Percentiles rank a stretch among this genome's conserved stretches.
Conservation (phyloP, 2,797 vertebrate genomes). For the Pelobates cultripes region DNA sequence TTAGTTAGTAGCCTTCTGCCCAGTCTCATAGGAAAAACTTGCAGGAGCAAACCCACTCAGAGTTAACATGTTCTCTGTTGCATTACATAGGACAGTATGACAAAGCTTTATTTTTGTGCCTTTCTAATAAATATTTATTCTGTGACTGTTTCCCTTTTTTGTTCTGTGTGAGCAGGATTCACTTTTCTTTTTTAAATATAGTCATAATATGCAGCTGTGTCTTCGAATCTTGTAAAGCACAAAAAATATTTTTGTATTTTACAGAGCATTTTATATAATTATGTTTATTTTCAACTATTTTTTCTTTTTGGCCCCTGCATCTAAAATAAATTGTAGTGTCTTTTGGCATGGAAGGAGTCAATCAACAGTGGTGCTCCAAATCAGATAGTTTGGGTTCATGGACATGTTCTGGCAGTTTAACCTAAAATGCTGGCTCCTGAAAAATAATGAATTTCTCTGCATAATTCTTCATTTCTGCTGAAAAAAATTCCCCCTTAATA, state of each 20-base stretch:
- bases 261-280: not conserved
- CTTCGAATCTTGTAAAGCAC: not conserved
- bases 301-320: not conserved
- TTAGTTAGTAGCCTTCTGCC: not conserved
- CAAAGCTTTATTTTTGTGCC: slow-evolving; percentile 33
- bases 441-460: not conserved
- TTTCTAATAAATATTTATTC: slow-evolving; percentile 52
- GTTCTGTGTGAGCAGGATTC: not conserved
- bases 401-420: not conserved
- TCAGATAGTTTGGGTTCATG: not conserved
- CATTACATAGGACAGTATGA: not conserved
- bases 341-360: too few species aligned
- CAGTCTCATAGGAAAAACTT: not conserved
- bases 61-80: not conserved
- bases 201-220: not conserved
- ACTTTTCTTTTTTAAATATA: not conserved
- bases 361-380: not conserved
- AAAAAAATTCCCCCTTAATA: not conserved
- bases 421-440: not conserved
- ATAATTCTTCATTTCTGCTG: not conserved
- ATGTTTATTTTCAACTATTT: not conserved
- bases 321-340: not conserved
- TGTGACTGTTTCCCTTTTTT: not conserved
- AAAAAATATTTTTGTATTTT: not conserved
- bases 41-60: not conserved